Evolutionary conservation across 2,888 invertebrate species (phyloP), one percentile per base, ranked within the genome.

Genomic region (Metopia argyrocephala): DNA sequence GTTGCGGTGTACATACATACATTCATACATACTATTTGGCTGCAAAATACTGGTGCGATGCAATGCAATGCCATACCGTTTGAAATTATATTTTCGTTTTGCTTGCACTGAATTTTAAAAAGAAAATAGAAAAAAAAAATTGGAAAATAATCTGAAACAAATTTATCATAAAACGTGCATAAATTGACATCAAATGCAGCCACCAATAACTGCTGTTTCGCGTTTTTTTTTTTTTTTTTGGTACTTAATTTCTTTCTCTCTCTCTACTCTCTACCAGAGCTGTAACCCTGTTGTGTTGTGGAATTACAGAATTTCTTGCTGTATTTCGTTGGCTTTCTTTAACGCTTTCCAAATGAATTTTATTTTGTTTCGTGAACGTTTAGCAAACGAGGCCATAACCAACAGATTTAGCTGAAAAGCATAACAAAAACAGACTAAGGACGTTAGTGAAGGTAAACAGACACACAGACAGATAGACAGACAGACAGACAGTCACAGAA

Each of bases 101-200:
- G 54, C 61, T 54, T 61, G 46, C 61, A 46, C 62, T 56, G 23
- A 69, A 64, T 66, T 15, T 56, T 54, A 54, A 65, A 76, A 64
- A n/a, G n/a, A n/a, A n/a, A n/a, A n/a, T n/a, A n/a, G n/a, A n/a
- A n/a, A n/a, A n/a, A n/a, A n/a, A n/a, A n/a, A n/a, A n/a, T n/a
- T 45, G 57, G 65, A 71, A 79, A 79, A 79, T 66, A 79, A 76
- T 76, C 66, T 71, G 76, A 79, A 79, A 76, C 76, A 66, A 79
- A 79, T 79, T 79, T 79, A 79, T 79, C 79, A 79, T 79, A 66
- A 79, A 79, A 76, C 76, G 79, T 79, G 79, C 69, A 79, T 71
- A 79, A 79, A 79, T 79, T 79, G 79, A 79, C 79, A 79, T 79
- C 76, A 76, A 70, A 62, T 76, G 76, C 76, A 71, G 70, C 79